phyloP scores from a whole-genome alignment of 1,140 invertebrate species.

The Caenorhabditis briggsae region DNA sequence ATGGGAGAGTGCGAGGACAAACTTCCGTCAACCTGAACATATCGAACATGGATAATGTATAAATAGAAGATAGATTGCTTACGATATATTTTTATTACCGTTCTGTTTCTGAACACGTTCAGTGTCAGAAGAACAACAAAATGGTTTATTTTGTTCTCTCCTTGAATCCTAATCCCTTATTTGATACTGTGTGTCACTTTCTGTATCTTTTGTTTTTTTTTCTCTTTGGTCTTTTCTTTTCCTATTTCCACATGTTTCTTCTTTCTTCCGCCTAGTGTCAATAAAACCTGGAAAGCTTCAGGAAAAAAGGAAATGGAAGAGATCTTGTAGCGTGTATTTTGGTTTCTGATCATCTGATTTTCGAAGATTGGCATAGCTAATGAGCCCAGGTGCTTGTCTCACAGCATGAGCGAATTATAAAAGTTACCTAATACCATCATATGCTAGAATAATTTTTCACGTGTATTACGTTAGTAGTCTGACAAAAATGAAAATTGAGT shows the following conservation, averaged over 20 bases:
- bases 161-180: neutral
- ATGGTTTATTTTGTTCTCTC: neutral
- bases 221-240: neutral
- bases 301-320: constrained; percentile 2
- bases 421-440: neutral
- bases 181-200: neutral
- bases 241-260: constrained; percentile 5
- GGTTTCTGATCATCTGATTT: constrained; percentile 44
- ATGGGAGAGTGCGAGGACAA: constrained; percentile 42
- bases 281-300: neutral
- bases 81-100: neutral
- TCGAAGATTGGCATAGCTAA: neutral
- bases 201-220: constrained; percentile 2
- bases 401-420: constrained; percentile 4
- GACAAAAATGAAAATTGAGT: neutral
- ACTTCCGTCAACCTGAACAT: constrained; percentile 48
- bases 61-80: neutral
- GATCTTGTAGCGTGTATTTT: constrained; percentile 5
- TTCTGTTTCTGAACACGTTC: neutral
- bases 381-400: neutral
- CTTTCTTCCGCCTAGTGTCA: constrained; percentile 13
- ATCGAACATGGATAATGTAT: neutral
- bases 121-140: neutral
- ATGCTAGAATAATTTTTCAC: constrained; percentile 11
- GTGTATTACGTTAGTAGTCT: neutral